Evolutionary conservation across 2,113 vertebrate species (phyloP).

Genomic region (Ophthalmolycus amberensis): DNA sequence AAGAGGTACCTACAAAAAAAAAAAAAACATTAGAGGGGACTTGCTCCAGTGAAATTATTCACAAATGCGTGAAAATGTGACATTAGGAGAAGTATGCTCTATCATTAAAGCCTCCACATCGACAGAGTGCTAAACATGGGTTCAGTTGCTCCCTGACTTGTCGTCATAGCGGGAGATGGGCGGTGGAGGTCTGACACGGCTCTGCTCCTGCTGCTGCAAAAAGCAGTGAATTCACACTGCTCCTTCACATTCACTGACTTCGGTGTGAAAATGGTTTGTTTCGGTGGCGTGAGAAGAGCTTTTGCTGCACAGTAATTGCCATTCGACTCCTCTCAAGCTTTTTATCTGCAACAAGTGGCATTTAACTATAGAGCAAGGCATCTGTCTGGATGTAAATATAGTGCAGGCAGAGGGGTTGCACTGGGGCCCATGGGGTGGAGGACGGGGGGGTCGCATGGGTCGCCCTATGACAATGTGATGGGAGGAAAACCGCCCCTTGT

Average conservation of each 20-base stretch:
- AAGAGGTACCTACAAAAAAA: slow-evolving; percentile 53
- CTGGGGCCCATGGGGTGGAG: no score
- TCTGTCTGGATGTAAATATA: no score
- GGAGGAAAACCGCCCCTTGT: no score
- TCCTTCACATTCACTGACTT: neutral
- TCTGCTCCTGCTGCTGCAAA: slow-evolving; percentile 18
- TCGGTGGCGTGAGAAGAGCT: slow-evolving; percentile 21
- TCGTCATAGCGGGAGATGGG: slow-evolving; percentile 69
- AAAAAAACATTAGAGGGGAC: slow-evolving; percentile 70
- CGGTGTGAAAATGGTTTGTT: slow-evolving; percentile 2
- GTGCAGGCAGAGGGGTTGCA: no score
- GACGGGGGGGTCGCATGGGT: no score
- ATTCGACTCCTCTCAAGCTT: slow-evolving; percentile 24
- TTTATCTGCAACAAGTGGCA: neutral
- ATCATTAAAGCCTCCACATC: slow-evolving; percentile 69
- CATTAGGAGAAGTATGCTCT: slow-evolving; percentile 66
- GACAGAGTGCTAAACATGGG: slow-evolving; percentile 63
- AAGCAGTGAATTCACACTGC: slow-evolving; percentile 10
- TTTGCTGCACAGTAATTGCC: slow-evolving; percentile 18
- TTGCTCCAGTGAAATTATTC: slow-evolving; percentile 66
- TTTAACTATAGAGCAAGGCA: neutral
- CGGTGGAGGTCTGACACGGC: neutral
- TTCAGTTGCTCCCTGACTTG: slow-evolving; percentile 55
- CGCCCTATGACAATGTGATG: no score
- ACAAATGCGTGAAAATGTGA: slow-evolving; percentile 71